Conservation (phyloP, 2,113 vertebrate genomes). For the Myotis brandtii region DNA sequence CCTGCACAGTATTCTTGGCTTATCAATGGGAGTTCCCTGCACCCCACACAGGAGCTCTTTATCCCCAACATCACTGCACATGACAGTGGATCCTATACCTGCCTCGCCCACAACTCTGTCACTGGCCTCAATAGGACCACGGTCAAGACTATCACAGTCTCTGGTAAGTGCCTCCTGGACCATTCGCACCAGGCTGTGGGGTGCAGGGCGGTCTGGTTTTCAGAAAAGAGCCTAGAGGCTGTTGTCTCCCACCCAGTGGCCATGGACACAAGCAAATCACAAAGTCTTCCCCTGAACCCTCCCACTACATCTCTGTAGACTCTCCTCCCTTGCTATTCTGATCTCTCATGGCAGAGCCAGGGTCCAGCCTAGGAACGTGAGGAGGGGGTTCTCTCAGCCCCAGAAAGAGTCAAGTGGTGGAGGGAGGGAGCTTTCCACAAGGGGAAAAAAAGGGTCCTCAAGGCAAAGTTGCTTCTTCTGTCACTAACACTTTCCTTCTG, state of each 20-base stretch:
- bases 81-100: conserved; percentile 41
- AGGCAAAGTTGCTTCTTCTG: background rate
- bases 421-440: too few relatives aligned
- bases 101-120: background rate
- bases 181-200: background rate
- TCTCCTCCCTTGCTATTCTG: background rate
- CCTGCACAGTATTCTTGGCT: conserved; percentile 45
- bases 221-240: background rate
- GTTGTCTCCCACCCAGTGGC: background rate
- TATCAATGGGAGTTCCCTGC: background rate
- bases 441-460: background rate
- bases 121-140: background rate
- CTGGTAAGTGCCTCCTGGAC: background rate
- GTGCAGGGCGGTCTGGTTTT: background rate
- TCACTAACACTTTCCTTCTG: background rate
- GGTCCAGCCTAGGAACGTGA: background rate
- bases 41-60: background rate
- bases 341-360: background rate
- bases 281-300: background rate
- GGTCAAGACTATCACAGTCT: background rate
- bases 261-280: background rate
- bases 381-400: background rate
- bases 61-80: background rate
- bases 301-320: background rate
- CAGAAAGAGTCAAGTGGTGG: background rate